Base-by-base conservation (phyloP, 2,888 invertebrate genomes). In the Beris chalybata region DNA sequence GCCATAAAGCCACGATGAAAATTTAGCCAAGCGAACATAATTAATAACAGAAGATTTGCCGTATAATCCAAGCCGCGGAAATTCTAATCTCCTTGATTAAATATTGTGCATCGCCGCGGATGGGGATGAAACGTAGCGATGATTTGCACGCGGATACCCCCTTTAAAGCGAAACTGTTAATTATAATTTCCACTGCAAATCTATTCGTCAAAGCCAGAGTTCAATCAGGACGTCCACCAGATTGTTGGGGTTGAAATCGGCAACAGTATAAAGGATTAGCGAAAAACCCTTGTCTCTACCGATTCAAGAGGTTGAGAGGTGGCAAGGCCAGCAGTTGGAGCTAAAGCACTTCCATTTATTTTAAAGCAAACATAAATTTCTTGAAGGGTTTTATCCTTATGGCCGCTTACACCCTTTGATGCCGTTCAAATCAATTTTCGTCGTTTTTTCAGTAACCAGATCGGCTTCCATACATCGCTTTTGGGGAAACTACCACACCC, bases 11-110 rank as follows among this genome's bases (percentile, higher is more conserved):
- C 52, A 56, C 55, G 59, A 52, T 30, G 56, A 48, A 54, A 59
- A 67, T 56, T 65, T 22, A 65, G 45, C 55, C 69, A 63, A 67
- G 61, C 64, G 63, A 58, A 58, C 65, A 61, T 69, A 69, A 69
- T 69, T 69, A 69, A 69, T 69, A 69, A 67, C 67, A 69, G 67
- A 69, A 67, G 65, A 67, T 69, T 67, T 67, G 61, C 58, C 59
- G 52, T 64, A 66, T 69, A 69, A 69, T 69, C 65, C 48, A 57
- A 68, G 65, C 65, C 66, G 69, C 67, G 65, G 69, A 65, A 69
- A 65, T 63, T 67, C 61, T 69, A 69, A 69, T 69, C 65, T 69
- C 56, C 65, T 69, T 69, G 69, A 69, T 69, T 69, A 69, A 69
- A 69, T 65, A 69, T 67, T 69, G 67, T 67, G 67, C 65, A 65